phyloP scores from a whole-genome alignment of 2,113 vertebrate species.

The Hypanus sabinus region DNA sequence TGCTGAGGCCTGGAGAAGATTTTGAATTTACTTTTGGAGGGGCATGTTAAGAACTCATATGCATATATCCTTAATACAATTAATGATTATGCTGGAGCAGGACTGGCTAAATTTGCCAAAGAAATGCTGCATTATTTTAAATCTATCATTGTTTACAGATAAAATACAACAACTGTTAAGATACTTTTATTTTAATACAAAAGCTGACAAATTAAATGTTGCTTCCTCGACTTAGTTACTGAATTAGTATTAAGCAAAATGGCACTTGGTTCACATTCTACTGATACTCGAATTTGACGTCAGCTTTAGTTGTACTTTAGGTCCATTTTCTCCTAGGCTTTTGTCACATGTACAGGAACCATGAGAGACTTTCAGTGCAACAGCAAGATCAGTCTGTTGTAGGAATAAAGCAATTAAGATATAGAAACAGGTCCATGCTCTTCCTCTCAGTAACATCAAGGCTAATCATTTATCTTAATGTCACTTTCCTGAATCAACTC shows the following conservation, averaged over 20 bases:
- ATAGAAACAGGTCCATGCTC: too few relatives aligned
- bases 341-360: background rate
- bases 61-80: too few relatives aligned
- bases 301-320: background rate
- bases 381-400: background rate
- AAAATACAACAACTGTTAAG: background rate
- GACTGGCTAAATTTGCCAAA: background rate
- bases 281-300: background rate
- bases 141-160: background rate
- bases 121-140: background rate
- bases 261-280: background rate
- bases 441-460: too few relatives aligned
- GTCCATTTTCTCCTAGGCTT: background rate
- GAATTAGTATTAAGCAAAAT: background rate
- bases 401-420: too few relatives aligned
- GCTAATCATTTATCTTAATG: too few relatives aligned
- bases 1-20: too few relatives aligned
- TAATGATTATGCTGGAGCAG: too few relatives aligned
- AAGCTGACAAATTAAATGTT: background rate
- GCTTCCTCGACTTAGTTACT: background rate
- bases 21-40: too few relatives aligned
- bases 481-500: too few relatives aligned
- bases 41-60: too few relatives aligned
- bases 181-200: background rate
- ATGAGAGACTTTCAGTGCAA: background rate